These are phyloP conservation scores for Brachirus orientalis DNA, from an alignment of 2,113 vertebrate species.

Conservation along the genomic window DNA sequence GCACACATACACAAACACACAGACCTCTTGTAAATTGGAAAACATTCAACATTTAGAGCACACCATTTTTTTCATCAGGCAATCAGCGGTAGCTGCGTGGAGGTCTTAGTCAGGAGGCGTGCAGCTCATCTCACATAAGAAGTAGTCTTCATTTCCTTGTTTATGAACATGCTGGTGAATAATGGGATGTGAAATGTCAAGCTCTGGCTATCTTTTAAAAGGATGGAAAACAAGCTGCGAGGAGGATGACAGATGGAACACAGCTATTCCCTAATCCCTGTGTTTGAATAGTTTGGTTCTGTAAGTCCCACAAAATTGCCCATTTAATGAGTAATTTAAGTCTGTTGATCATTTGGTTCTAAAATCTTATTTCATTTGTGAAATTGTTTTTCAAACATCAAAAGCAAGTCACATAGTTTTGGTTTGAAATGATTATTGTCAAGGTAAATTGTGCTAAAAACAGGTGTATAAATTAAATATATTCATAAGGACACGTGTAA, in stretches of 20 bases:
- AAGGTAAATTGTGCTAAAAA: too few species aligned
- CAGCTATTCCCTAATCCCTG: neutral
- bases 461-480: too few species aligned
- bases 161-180: conserved; percentile 70
- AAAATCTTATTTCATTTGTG: too few species aligned
- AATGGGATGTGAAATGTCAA: conserved; percentile 71
- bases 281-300: conserved; percentile 26
- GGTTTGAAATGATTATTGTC: too few species aligned
- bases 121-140: conserved; percentile 61
- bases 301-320: conserved; percentile 11
- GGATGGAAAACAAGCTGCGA: conserved; percentile 26
- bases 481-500: too few species aligned
- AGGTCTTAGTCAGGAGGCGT: conserved; percentile 43
- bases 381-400: too few species aligned
- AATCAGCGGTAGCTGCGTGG: conserved; percentile 32
- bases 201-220: conserved; percentile 38
- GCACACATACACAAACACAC: conserved; percentile 6
- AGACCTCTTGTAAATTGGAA: conserved; percentile 61
- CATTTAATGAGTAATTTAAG: conserved; percentile 11
- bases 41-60: conserved; percentile 57
- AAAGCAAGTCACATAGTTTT: too few species aligned
- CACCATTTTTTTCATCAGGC: conserved; percentile 39
- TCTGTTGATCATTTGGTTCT: neutral
- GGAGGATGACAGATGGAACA: conserved; percentile 1
- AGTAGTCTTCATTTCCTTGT: conserved; percentile 62